Percentiles rank a stretch among this genome's conserved stretches.
These are phyloP conservation scores for rabbit (Oryctolagus cuniculus) DNA, from an alignment of 2,113 vertebrate species.

Conservation along the genomic window mOryCun1.1 NC_091434.1:18494001-18494500, in stretches of 20 bases:
- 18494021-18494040: conserved; percentile 21
- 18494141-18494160: not conserved
- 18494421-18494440: not conserved
- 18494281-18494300: not conserved
- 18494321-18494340: not conserved
- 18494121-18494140: conserved; percentile 14
- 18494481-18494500: not conserved
- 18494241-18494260: not conserved
- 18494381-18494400: not conserved
- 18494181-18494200: not conserved
- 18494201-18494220: not conserved
- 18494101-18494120: not conserved
- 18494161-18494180: not conserved
- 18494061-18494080: conserved; percentile 65
- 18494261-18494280: not conserved
- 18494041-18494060: not conserved
- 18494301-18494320: not conserved
- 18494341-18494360: not conserved
- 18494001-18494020: conserved; percentile 1
- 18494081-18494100: conserved; percentile 21
- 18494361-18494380: not conserved
- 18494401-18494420: not conserved
- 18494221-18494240: not conserved
- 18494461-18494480: not conserved
- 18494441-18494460: no score